Evolutionary conservation across 2,113 vertebrate species (phyloP).

Genomic region (Oreochromis tanganicae): DNA sequence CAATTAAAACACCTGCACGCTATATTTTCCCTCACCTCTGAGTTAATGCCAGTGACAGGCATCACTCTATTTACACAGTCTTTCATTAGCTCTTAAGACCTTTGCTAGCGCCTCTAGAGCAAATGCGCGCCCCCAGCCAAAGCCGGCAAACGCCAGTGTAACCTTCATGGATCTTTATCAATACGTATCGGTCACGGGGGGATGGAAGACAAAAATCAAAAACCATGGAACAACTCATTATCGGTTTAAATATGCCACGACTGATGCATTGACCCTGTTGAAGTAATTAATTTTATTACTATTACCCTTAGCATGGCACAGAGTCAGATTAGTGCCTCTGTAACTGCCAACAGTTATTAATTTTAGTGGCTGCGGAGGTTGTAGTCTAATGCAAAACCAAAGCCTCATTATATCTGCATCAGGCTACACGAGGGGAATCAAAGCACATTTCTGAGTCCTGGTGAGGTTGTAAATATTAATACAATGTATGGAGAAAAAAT

Average conservation of each 20-base stretch:
- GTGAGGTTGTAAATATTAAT: not conserved
- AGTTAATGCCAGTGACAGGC: conserved; percentile 4
- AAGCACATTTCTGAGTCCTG: not conserved
- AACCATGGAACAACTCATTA: not conserved
- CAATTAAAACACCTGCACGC: conserved; percentile 32
- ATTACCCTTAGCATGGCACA: not conserved
- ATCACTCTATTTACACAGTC: conserved; percentile 18
- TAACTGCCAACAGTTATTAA: not conserved
- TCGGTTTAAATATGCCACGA: conserved; percentile 30
- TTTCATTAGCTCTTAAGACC: conserved; percentile 15
- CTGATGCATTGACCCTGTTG: conserved; percentile 5
- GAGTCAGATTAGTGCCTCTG: not conserved
- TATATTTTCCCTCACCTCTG: not conserved
- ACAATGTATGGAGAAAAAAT: not conserved
- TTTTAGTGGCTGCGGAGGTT: not conserved
- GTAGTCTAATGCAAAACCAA: not conserved
- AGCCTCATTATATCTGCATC: not conserved
- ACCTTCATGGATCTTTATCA: conserved; percentile 25
- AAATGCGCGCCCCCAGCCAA: not conserved
- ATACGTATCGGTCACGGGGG: not conserved
- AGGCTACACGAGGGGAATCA: not conserved
- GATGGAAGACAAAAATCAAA: not conserved
- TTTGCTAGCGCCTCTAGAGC: conserved; percentile 8
- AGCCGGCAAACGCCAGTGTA: not conserved
- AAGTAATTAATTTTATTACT: not conserved